phyloP scores from a whole-genome alignment of 2,797 vertebrate genomes.

The Anguilla marmorata region DNA sequence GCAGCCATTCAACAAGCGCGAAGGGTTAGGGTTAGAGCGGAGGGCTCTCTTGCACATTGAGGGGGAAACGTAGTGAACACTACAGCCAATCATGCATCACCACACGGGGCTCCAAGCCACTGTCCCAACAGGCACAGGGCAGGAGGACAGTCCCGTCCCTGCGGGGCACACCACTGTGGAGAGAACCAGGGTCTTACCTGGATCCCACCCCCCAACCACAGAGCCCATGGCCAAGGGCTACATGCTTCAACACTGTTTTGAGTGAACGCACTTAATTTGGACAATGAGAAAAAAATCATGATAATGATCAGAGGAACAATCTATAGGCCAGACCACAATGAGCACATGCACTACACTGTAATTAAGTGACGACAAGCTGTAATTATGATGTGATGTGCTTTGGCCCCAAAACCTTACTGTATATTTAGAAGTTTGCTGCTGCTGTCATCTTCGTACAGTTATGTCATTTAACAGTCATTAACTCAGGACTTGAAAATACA shows the following conservation, averaged over 20 bases:
- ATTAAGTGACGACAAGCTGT: not conserved
- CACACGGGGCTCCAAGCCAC: not conserved
- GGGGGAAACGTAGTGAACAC: not conserved
- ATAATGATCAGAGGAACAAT: not conserved
- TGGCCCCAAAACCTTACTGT: not conserved
- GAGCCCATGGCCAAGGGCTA: not conserved
- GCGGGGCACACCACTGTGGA: not conserved
- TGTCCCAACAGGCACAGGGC: not conserved
- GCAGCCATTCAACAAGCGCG: not conserved
- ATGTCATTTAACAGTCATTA: slow-evolving; percentile 1
- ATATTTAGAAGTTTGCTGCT: not conserved
- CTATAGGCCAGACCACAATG: not conserved
- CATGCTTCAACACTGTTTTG: not conserved
- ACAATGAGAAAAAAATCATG: slow-evolving; percentile 4
- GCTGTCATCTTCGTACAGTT: not conserved
- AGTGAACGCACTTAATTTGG: not conserved
- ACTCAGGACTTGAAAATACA: not conserved
- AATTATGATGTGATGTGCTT: not conserved
- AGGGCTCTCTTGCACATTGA: not conserved
- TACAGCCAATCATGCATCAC: not conserved
- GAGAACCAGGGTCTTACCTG: not conserved
- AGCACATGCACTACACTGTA: not conserved
- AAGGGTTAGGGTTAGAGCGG: too few relatives aligned
- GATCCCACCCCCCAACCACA: not conserved
- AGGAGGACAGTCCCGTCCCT: not conserved